A percentile compares a stretch with the other conserved stretches of the same genome.
Evolutionary conservation across 2,888 invertebrate genomes (phyloP).

Genomic region (Pammene aurita): DNA sequence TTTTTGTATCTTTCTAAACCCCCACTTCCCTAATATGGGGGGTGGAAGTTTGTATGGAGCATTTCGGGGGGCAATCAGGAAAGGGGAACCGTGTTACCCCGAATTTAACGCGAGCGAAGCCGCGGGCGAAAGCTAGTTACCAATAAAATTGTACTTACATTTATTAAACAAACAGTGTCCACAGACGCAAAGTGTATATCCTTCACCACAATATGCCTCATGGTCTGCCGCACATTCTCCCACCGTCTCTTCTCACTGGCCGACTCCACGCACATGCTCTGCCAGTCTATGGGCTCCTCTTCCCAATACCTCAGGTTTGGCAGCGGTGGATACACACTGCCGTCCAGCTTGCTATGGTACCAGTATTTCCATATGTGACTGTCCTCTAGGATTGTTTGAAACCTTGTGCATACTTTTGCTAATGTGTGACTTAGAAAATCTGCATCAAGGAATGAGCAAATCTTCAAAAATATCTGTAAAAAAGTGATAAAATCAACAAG

Average conservation of each 20-base stretch:
- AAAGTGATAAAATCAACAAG: conserved; percentile 33
- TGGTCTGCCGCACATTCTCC: conserved; percentile 72
- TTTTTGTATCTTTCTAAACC: too few species aligned
- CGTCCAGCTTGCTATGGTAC: conserved; percentile 71
- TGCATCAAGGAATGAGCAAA: conserved; percentile 84
- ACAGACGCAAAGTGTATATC: conserved; percentile 84
- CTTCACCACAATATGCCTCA: conserved; percentile 76
- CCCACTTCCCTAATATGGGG: too few species aligned
- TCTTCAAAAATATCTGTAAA: conserved; percentile 84
- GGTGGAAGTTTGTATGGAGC: too few species aligned
- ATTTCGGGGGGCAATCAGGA: too few species aligned
- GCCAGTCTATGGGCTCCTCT: conserved; percentile 78
- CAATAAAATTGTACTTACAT: conserved; percentile 81
- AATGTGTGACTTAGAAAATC: conserved; percentile 79
- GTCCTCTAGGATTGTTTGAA: conserved; percentile 82
- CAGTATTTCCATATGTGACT: conserved; percentile 82
- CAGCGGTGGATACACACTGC: conserved; percentile 64
- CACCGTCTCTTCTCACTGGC: conserved; percentile 83
- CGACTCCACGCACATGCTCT: conserved; percentile 83
- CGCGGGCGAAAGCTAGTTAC: too few species aligned
- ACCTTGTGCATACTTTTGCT: conserved; percentile 81
- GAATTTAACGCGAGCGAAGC: too few species aligned
- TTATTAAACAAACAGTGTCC: conserved; percentile 82
- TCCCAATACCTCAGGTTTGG: conserved; percentile 67
- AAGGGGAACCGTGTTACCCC: too few species aligned